Conservation (phyloP, 2,113 vertebrate genomes). For the Psilopsiagon aurifrons region DNA sequence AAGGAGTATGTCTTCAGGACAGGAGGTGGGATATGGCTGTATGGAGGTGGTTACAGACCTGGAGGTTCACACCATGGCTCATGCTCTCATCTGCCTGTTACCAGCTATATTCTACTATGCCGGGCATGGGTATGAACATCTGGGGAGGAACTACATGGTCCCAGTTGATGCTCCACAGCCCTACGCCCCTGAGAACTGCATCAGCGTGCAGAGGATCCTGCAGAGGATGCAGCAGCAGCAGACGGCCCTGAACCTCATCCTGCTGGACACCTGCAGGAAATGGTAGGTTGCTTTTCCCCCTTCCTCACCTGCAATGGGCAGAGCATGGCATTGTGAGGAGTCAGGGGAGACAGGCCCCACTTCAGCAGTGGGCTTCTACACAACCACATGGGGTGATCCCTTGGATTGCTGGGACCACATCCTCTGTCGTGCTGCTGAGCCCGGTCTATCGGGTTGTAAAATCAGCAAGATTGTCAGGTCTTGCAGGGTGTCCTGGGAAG, state of each 20-base stretch:
- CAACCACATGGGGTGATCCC: accelerated
- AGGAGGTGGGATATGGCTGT: accelerated
- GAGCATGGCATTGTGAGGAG: accelerated
- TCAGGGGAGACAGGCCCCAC: background rate
- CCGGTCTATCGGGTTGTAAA: background rate
- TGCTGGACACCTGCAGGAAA: constrained; percentile 87
- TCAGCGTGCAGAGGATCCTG: constrained; percentile 87
- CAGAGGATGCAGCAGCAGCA: constrained; percentile 82
- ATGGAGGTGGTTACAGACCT: background rate
- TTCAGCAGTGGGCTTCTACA: background rate
- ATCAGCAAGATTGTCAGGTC: background rate
- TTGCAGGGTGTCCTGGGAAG: background rate
- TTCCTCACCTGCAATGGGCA: background rate
- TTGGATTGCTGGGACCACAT: accelerated
- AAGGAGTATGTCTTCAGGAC: background rate
- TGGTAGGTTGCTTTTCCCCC: constrained; percentile 18
- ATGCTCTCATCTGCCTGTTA: background rate
- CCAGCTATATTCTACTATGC: constrained; percentile 90
- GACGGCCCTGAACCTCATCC: constrained; percentile 81
- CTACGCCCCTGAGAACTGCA: constrained; percentile 81
- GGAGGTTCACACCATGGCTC: background rate
- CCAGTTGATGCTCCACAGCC: constrained; percentile 85
- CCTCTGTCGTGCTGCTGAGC: background rate
- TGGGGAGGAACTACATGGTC: constrained; percentile 88
- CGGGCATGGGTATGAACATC: constrained; percentile 84